Evolutionary conservation across 2,113 vertebrate species (phyloP), one percentile per base, ranked within the genome.

Genomic region (Hucho hucho): DNA sequence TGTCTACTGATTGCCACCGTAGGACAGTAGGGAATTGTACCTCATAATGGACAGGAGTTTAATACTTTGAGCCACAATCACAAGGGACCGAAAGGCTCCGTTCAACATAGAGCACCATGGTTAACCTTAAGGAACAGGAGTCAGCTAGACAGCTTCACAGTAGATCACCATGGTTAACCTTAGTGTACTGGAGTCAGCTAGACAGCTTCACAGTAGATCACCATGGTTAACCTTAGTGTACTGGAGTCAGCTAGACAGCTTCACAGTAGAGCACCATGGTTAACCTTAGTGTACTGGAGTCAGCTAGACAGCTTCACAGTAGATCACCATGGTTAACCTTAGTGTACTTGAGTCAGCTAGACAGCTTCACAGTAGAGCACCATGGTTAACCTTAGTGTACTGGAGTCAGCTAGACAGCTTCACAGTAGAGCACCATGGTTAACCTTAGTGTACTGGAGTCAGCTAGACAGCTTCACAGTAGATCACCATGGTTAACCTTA

Each of bases 351-450:
- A 88, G 86, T 85, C 86, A 80, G 82, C 79, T 85, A 22, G 58
- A 7, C 58, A 61, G 58, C 58, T 22, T 6, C 0, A 64, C 70
- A 84, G n/a, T n/a, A n/a, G 79, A 87, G 83, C 77, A 78, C 88
- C 87, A 87, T 90, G 88, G 80, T 84, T 88, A 87, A 91, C 87
- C 90, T 92, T n/a, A n/a, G n/a, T n/a, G 83, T 87, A 82, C 88
- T n/a, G n/a, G n/a, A n/a, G n/a, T n/a, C n/a, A n/a, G n/a, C n/a
- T n/a, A n/a, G n/a, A n/a, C n/a, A n/a, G n/a, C n/a, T n/a, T n/a
- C 0, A 0, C 0, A 32, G 29, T 0, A 32, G 29, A 32, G 29
- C 29, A 32, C 29, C 29, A 6, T 6, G 29, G 28, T 29, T 29
- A 29, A 29, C 28, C 28, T 29, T n/a, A n/a, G n/a, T n/a, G 4